These are phyloP conservation scores for Panulirus ornatus DNA, from an alignment of 1,140 invertebrate genomes.

Conservation along the genomic window DNA sequence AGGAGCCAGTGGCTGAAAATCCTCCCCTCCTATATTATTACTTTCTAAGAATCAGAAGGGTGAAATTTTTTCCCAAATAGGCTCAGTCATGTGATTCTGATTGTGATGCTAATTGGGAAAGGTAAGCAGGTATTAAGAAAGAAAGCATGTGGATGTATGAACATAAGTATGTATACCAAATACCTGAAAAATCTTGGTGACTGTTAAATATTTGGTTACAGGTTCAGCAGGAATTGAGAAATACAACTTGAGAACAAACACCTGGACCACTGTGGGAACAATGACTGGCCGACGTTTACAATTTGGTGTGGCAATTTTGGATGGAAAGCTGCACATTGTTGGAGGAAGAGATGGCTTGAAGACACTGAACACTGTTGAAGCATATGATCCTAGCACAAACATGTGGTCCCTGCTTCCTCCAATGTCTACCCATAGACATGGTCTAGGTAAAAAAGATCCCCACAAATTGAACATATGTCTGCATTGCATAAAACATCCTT, in stretches of 20 bases:
- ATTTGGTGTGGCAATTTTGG: constrained; percentile 93
- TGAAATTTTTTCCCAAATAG: too few relatives aligned
- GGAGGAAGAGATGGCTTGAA: constrained; percentile 96
- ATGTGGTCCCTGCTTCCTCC: constrained; percentile 89
- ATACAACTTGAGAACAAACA: constrained; percentile 90
- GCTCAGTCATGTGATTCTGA: too few relatives aligned
- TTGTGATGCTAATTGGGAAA: too few relatives aligned
- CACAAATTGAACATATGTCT: too few relatives aligned
- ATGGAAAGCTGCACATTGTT: constrained; percentile 89
- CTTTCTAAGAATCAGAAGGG: too few relatives aligned
- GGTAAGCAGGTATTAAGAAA: too few relatives aligned
- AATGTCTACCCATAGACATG: constrained; percentile 95
- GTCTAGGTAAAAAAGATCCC: constrained; percentile 81
- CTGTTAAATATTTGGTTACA: not conserved
- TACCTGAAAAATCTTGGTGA: too few relatives aligned
- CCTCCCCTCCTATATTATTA: too few relatives aligned
- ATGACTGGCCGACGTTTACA: constrained; percentile 91
- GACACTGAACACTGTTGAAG: constrained; percentile 93
- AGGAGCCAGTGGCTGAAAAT: too few relatives aligned
- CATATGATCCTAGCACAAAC: constrained; percentile 86
- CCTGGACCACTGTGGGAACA: constrained; percentile 86
- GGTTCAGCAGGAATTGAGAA: constrained; percentile 89
- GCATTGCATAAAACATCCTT: not conserved
- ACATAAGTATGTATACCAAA: too few relatives aligned
- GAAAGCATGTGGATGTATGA: too few relatives aligned